Conservation (phyloP, 2,888 invertebrate genomes). For the Drosophila seclusa region DNA sequence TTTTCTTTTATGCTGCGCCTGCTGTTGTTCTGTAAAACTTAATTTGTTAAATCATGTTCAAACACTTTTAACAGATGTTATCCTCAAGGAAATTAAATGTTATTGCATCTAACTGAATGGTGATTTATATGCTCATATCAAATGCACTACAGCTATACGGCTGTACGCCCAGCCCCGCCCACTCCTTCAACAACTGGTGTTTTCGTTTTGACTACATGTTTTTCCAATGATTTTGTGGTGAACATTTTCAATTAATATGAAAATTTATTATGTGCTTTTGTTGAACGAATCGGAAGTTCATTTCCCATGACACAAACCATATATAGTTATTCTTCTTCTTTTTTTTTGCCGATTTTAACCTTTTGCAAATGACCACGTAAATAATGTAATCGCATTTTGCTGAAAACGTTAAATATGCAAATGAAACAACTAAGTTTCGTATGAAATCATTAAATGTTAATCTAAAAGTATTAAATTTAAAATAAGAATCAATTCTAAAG, state of each 20-base stretch:
- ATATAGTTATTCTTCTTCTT: slow-evolving; percentile 10
- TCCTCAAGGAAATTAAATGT: slow-evolving; percentile 69
- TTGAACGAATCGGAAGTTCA: slow-evolving; percentile 51
- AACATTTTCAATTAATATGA: slow-evolving; percentile 61
- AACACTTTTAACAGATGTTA: slow-evolving; percentile 71
- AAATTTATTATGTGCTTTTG: slow-evolving; percentile 47
- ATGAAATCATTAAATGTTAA: background rate
- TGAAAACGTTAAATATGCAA: slow-evolving; percentile 29
- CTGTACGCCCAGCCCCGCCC: slow-evolving; percentile 5
- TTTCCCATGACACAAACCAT: slow-evolving; percentile 46
- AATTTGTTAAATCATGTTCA: slow-evolving; percentile 68
- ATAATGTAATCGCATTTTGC: slow-evolving; percentile 11
- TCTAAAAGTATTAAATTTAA: background rate
- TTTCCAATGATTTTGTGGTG: slow-evolving; percentile 24
- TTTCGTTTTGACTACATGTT: slow-evolving; percentile 13
- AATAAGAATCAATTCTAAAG: background rate
- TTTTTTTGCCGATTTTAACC: slow-evolving; percentile 22
- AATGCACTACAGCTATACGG: slow-evolving; percentile 6
- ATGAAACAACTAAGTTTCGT: background rate
- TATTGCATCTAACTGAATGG: slow-evolving; percentile 37
- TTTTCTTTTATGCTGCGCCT: slow-evolving; percentile 30
- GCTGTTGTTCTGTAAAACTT: slow-evolving; percentile 52
- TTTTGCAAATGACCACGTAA: slow-evolving; percentile 6
- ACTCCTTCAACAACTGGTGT: background rate
- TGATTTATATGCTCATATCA: slow-evolving; percentile 34